Evolutionary conservation across 2,888 invertebrate genomes (phyloP).

Genomic region (Ormyrus rosae): DNA sequence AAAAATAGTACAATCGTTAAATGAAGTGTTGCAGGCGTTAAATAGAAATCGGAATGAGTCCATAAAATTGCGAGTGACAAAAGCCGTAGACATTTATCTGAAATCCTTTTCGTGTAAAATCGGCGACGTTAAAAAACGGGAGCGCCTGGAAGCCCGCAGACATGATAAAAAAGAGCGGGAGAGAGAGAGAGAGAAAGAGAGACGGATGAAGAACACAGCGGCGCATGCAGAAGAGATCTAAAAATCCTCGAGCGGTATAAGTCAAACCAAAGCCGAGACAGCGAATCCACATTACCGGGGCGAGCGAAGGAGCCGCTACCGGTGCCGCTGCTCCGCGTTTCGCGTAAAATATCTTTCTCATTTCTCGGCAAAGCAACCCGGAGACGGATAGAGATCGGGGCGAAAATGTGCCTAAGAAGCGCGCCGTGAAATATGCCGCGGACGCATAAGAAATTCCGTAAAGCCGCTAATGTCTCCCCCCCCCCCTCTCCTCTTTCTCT

Average conservation of each 20-base stretch:
- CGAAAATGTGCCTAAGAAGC: slow-evolving; percentile 5
- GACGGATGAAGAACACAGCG: not conserved
- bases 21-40: too few species aligned
- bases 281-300: not conserved
- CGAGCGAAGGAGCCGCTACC: not conserved
- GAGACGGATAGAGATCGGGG: not conserved
- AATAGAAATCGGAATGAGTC: too few species aligned
- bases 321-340: not conserved
- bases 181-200: not conserved
- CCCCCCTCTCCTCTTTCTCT: not conserved
- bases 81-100: too few species aligned
- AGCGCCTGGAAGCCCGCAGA: not conserved
- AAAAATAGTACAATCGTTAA: too few species aligned
- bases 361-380: slow-evolving; percentile 9
- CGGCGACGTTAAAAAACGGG: too few species aligned
- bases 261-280: not conserved
- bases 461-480: slow-evolving; percentile 51
- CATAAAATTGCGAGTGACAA: too few species aligned
- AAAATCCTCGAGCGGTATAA: not conserved
- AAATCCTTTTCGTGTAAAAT: too few species aligned
- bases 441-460: slow-evolving; percentile 53
- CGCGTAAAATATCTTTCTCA: slow-evolving; percentile 44
- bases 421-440: slow-evolving; percentile 52
- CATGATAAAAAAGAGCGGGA: not conserved
- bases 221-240: not conserved